These are phyloP conservation scores for Threskiornis aethiopicus DNA, from an alignment of 2,797 vertebrate genomes.

Conservation along the genomic window DNA sequence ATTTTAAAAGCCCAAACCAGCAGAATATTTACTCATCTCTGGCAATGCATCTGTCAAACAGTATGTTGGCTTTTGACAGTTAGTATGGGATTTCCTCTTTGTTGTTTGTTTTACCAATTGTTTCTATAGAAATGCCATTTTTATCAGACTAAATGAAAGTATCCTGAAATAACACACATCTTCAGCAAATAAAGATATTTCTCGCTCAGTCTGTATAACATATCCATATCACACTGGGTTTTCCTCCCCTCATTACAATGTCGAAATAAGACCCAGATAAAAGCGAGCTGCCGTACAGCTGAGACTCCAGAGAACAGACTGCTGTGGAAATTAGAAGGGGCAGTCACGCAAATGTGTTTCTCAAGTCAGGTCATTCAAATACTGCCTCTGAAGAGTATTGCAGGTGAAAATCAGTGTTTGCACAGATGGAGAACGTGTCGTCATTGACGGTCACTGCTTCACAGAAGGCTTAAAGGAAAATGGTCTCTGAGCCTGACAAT, in stretches of 20 bases:
- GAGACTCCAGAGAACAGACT: background rate
- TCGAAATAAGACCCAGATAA: background rate
- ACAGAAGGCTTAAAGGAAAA: background rate
- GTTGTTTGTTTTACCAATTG: constrained; percentile 4
- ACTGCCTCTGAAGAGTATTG: background rate
- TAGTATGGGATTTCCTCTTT: constrained; percentile 8
- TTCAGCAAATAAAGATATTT: constrained; percentile 4
- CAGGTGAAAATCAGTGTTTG: background rate
- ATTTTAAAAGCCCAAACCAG: background rate
- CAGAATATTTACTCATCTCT: constrained; percentile 32
- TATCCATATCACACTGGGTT: background rate
- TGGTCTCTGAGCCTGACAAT: background rate
- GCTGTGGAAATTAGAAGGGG: background rate
- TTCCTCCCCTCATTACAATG: background rate
- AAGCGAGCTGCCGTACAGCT: background rate
- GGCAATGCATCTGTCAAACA: background rate
- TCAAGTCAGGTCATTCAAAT: background rate
- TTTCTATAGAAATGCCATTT: constrained; percentile 49
- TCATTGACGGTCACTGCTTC: background rate
- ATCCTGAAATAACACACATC: background rate
- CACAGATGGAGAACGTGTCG: background rate
- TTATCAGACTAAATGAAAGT: background rate
- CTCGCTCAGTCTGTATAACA: background rate
- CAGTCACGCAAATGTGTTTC: background rate
- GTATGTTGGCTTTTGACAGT: constrained; percentile 10